A percentile compares a stretch with the other conserved stretches of the same genome.
phyloP scores from a whole-genome alignment of 2,797 vertebrate species.

The Poeciliopsis presidionis region DNA sequence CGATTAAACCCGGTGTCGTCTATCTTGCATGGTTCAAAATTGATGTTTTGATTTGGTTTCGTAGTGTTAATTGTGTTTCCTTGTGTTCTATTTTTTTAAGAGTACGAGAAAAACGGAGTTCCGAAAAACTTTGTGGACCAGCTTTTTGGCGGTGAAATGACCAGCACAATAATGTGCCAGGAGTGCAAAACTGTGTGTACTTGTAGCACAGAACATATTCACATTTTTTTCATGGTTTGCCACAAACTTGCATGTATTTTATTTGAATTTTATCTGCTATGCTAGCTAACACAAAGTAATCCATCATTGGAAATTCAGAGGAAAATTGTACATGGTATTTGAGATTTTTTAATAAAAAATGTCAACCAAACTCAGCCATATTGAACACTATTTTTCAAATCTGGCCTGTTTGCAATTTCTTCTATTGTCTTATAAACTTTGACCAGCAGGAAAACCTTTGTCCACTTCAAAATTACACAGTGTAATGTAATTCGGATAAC shows the following conservation, averaged over 20 bases:
- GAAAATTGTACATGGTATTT: background rate
- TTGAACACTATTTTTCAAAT: background rate
- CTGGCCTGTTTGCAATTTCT: background rate
- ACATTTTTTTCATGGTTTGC: background rate
- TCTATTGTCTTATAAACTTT: background rate
- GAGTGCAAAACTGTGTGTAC: constrained; percentile 90
- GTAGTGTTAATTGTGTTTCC: background rate
- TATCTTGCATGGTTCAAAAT: background rate
- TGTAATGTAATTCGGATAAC: too few relatives aligned
- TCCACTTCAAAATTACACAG: background rate
- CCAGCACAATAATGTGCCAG: constrained; percentile 96
- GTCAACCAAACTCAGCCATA: background rate
- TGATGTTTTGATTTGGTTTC: background rate
- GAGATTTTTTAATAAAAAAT: background rate
- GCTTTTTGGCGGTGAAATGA: constrained; percentile 94
- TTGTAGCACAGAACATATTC: background rate
- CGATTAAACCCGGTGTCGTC: background rate
- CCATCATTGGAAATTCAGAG: background rate
- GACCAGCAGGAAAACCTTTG: background rate
- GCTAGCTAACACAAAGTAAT: background rate
- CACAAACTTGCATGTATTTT: background rate
- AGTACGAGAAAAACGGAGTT: constrained; percentile 88
- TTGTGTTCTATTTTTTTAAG: constrained; percentile 63
- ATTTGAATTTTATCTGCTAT: background rate
- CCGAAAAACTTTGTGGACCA: constrained; percentile 90